Conservation (phyloP, 1,140 invertebrate genomes). For the Hylaeus anthracinus region DNA sequence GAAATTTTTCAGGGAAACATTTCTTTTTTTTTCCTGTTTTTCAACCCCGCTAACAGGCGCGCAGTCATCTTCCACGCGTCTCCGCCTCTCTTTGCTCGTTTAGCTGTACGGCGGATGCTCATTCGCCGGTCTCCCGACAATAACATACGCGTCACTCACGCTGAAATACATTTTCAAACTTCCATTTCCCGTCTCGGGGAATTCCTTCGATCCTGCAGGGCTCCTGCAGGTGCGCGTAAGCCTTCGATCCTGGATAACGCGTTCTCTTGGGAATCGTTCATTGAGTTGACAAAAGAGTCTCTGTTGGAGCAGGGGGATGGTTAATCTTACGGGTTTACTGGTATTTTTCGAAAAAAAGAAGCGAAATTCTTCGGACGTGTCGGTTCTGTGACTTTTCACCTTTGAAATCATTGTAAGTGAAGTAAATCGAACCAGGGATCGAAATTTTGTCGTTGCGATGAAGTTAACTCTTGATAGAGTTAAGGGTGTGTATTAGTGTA, state of each 20-base stretch:
- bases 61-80: slow-evolving; percentile 18
- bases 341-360: too few relatives aligned
- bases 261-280: neutral
- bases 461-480: too few relatives aligned
- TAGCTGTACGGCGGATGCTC: slow-evolving; percentile 38
- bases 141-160: slow-evolving; percentile 50
- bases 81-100: slow-evolving; percentile 34
- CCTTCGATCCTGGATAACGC: slow-evolving; percentile 31
- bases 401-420: too few relatives aligned
- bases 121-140: slow-evolving; percentile 45
- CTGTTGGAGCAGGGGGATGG: too few relatives aligned
- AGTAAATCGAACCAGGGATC: too few relatives aligned
- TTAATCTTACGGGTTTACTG: too few relatives aligned
- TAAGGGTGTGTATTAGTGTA: too few relatives aligned
- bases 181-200: slow-evolving; percentile 51
- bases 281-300: too few relatives aligned
- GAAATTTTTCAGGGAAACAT: slow-evolving; percentile 23
- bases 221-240: slow-evolving; percentile 2
- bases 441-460: too few relatives aligned
- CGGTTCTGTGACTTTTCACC: too few relatives aligned
- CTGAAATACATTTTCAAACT: slow-evolving; percentile 54
- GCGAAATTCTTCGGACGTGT: too few relatives aligned
- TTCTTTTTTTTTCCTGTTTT: too few relatives aligned
- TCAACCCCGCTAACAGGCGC: neutral
- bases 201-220: slow-evolving; percentile 27